These are phyloP conservation scores for Saimiri boliviensis DNA, from an alignment of 2,113 vertebrate species.

Conservation along the genomic window DNA sequence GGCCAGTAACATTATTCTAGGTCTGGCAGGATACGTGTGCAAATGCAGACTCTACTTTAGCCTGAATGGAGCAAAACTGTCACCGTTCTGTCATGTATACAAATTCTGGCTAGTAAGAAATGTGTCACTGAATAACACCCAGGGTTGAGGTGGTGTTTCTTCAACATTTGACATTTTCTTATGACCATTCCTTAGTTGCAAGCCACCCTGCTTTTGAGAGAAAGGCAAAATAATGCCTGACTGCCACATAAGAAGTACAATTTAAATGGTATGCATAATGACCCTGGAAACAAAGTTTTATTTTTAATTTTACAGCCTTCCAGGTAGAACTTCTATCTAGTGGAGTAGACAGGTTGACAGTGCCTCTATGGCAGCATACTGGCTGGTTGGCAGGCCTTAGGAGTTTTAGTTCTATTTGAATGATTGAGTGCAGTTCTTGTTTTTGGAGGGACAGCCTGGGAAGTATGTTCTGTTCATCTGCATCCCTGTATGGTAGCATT, in stretches of 20 bases:
- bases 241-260: neutral
- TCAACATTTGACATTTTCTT: neutral
- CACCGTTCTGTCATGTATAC: neutral
- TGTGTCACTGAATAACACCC: neutral
- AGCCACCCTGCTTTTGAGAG: neutral
- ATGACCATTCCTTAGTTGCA: neutral
- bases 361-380: neutral
- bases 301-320: neutral
- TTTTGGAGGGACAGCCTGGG: neutral
- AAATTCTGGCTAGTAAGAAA: neutral
- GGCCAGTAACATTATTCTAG: neutral
- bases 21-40: neutral
- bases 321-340: neutral
- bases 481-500: neutral
- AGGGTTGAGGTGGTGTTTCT: neutral
- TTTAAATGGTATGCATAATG: too few relatives aligned
- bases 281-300: neutral
- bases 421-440: neutral
- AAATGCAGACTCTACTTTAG: neutral
- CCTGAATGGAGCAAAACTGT: neutral
- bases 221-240: neutral
- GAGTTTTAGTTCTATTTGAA: neutral
- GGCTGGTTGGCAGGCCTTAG: neutral
- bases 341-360: neutral
- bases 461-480: neutral